Base-by-base conservation (phyloP, 2,888 invertebrate species). In the Dastarcus helophoroides region DNA sequence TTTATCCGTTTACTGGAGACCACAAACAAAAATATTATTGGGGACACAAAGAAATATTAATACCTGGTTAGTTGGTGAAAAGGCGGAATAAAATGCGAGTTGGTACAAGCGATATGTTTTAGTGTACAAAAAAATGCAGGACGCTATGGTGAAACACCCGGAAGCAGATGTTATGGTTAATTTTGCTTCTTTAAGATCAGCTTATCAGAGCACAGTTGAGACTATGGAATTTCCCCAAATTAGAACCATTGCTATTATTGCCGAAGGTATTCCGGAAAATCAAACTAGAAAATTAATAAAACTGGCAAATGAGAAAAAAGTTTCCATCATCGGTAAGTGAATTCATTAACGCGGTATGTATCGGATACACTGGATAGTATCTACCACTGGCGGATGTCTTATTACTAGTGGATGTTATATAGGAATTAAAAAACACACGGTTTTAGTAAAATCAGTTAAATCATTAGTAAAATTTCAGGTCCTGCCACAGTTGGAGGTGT, bases 11-110 rank as follows among this genome's bases (percentile, higher is more conserved):
- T 65, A 93, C 85, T 8, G 94, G 94, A 0, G 95, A 98, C 62
- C 97, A 98, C 64, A 95, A 94, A 57, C 95, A 95, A 64, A 99
- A 98, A 62, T 98, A 90, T 67, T 99, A 99, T 62, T 98, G 95
- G 81, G 98, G 98, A 1, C 97, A 98, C 64, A 93, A 95, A 58
- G 97, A 97, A 59, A 82, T 94, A 26, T 73, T 93, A 14, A 79
- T 93, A 51, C 84, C 81, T 1, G 44, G 48, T 53, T 35, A 27
- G 19, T 69, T 72, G 79, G 42, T 19, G 8, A 19, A n/a, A n/a
- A n/a, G n/a, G n/a, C n/a, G n/a, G n/a, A n/a, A n/a, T n/a, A n/a
- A n/a, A n/a, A n/a, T n/a, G n/a, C n/a, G n/a, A n/a, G n/a, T n/a
- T 19, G 8, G 19, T 19, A 19, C 8, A 8, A 19, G 6, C 5